Evolutionary conservation across 2,797 vertebrate genomes (phyloP).

Genomic region (Scyliorhinus canicula): DNA sequence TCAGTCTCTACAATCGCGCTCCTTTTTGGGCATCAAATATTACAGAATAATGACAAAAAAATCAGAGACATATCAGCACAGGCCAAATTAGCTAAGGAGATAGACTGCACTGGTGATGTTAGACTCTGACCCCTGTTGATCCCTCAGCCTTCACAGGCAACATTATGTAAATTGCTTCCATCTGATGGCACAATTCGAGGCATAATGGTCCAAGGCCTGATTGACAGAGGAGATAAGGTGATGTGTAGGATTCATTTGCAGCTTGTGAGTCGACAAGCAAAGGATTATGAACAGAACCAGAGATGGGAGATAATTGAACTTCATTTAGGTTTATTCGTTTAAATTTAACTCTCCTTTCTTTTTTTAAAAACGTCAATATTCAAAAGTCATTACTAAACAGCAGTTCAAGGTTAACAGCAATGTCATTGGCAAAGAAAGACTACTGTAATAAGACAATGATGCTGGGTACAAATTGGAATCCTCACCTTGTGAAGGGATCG

Average conservation of each 20-base stretch:
- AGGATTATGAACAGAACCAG: slow-evolving; percentile 60
- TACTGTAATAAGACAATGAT: slow-evolving; percentile 65
- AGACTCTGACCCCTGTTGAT: slow-evolving; percentile 67
- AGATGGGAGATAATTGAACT: slow-evolving; percentile 68
- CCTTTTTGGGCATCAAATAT: slow-evolving; percentile 66
- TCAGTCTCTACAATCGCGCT: slow-evolving; percentile 61
- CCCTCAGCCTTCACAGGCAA: slow-evolving; percentile 63
- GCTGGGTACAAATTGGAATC: slow-evolving; percentile 64
- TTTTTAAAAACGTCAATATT: slow-evolving; percentile 55
- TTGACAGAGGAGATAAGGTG: slow-evolving; percentile 57
- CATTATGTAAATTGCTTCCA: slow-evolving; percentile 74
- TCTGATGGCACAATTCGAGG: slow-evolving; percentile 60
- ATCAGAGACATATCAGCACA: slow-evolving; percentile 75
- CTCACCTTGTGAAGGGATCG: slow-evolving; percentile 60
- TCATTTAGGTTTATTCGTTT: slow-evolving; percentile 51
- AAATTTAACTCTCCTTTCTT: slow-evolving; percentile 27
- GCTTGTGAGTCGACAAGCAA: slow-evolving; percentile 45
- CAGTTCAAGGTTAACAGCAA: slow-evolving; percentile 73
- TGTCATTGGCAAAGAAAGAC: slow-evolving; percentile 60
- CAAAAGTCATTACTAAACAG: slow-evolving; percentile 68
- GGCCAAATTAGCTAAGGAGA: slow-evolving; percentile 77
- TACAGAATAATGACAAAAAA: slow-evolving; percentile 69
- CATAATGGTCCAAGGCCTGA: slow-evolving; percentile 59
- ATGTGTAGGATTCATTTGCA: slow-evolving; percentile 60
- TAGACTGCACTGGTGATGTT: slow-evolving; percentile 65